Base-by-base conservation (phyloP, 1,140 invertebrate species). In the Drosophila truncata region DNA sequence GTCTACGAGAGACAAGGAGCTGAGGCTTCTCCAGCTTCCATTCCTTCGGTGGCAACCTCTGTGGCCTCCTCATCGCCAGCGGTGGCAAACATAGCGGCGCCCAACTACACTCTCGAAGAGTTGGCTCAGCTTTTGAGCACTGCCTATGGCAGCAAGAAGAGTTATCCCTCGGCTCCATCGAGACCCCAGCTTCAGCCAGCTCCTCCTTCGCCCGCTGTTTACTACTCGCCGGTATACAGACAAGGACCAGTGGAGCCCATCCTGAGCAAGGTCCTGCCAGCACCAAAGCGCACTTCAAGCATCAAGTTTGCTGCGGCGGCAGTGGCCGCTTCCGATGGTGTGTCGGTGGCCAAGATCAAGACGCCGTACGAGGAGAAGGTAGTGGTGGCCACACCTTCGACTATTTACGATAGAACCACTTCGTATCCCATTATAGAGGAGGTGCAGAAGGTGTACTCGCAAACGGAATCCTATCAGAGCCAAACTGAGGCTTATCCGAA, bases 91-190 rank as follows among this genome's bases (percentile, higher is more conserved):
- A 73, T 85, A 10, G 77, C 78, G 58, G 85, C 85, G 9, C 85
- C 85, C 35, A 90, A 90, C 33, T 88, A 90, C 35, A 90, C 85
- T 8, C 47, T 88, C n/a, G 86, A 88, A 46, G 85, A 88, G 29
- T 27, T 90, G 29, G 85, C 85, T 2, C 78, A 91, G 31, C 70
- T 88, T n/a, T 44, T 88, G 42, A 88, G 85, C 81, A 55, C 41
- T 0, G 85, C 85, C 23, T 88, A 88, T 44, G 85, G 85, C 50
- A 42, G 23, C 35, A 71, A 64, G 46, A 84, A 88, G 65, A 49
- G 27, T 0, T 87, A 88, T 33, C 67, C 64, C 0, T 70, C 64
- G n/a, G n/a, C 49, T 16, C 20, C 35, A 2, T 41, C 61, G 13
- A 29, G 57, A 7, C 27, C 69, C 4, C 72, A 66, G 25, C 49